phyloP scores from a whole-genome alignment of 2,888 invertebrate species.

The Drosophila conformis region DNA sequence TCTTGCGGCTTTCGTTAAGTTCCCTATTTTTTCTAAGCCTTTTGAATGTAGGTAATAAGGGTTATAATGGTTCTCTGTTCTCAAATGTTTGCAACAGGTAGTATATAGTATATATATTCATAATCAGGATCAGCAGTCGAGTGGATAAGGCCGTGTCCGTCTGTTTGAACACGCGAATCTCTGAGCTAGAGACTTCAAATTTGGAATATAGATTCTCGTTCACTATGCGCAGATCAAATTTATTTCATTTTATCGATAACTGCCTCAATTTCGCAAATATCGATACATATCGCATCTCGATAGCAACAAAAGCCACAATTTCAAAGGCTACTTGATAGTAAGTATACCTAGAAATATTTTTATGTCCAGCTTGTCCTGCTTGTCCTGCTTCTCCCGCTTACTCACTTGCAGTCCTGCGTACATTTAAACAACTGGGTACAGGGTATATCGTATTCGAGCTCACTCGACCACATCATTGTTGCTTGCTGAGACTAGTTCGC shows the following conservation, averaged over 20 bases:
- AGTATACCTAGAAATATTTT: no score
- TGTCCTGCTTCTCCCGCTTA: no score
- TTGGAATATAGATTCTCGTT: no score
- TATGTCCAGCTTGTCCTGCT: no score
- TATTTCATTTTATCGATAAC: neutral
- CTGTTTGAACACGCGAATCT: neutral
- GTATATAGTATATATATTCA: neutral
- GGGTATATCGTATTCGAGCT: neutral
- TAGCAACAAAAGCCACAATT: neutral
- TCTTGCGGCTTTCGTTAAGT: neutral
- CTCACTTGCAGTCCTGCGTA: neutral
- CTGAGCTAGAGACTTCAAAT: no score
- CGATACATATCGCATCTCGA: neutral
- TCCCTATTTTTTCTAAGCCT: neutral
- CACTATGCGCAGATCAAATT: neutral
- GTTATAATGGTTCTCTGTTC: neutral
- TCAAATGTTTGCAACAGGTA: neutral
- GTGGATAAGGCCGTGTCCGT: neutral
- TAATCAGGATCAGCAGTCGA: neutral
- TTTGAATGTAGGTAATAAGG: neutral
- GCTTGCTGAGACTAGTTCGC: neutral
- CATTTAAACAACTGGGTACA: neutral
- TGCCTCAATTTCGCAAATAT: neutral
- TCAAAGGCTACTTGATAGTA: no score
- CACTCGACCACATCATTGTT: neutral